Conservation (phyloP, 1,140 invertebrate species). For the Drosophila sp. region DNA sequence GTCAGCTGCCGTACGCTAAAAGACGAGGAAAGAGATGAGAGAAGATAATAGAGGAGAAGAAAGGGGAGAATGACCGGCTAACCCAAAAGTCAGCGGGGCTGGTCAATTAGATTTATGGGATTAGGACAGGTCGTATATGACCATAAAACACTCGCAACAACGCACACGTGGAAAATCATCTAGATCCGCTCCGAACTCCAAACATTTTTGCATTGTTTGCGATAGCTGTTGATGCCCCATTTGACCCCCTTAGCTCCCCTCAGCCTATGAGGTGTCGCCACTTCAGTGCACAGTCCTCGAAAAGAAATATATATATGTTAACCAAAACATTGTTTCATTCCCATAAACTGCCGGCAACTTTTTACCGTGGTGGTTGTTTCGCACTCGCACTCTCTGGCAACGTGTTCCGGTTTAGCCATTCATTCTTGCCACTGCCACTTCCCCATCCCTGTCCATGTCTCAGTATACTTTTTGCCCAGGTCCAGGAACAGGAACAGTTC, state of each 20-base stretch:
- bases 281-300: slow-evolving; percentile 58
- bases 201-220: slow-evolving; percentile 64
- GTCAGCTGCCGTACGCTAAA: slow-evolving; percentile 29
- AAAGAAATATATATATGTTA: slow-evolving; percentile 12
- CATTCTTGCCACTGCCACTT: slow-evolving; percentile 35
- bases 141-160: slow-evolving; percentile 60
- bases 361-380: slow-evolving; percentile 67
- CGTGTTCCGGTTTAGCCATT: slow-evolving; percentile 61
- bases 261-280: slow-evolving; percentile 8
- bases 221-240: slow-evolving; percentile 29
- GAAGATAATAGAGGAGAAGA: not conserved
- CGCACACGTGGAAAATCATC: slow-evolving; percentile 51
- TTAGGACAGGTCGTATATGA: slow-evolving; percentile 64
- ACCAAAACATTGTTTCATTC: slow-evolving; percentile 74
- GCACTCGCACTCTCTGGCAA: slow-evolving; percentile 58
- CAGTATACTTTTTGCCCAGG: slow-evolving; percentile 36
- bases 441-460: slow-evolving; percentile 13
- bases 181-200: slow-evolving; percentile 21
- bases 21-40: not conserved
- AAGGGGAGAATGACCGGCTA: slow-evolving; percentile 60
- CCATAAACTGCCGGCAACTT: slow-evolving; percentile 59
- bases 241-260: not conserved
- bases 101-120: slow-evolving; percentile 77
- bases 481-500: slow-evolving; percentile 15
- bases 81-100: slow-evolving; percentile 63